Conservation (phyloP, 2,888 invertebrate species). For the Leucania comma region DNA sequence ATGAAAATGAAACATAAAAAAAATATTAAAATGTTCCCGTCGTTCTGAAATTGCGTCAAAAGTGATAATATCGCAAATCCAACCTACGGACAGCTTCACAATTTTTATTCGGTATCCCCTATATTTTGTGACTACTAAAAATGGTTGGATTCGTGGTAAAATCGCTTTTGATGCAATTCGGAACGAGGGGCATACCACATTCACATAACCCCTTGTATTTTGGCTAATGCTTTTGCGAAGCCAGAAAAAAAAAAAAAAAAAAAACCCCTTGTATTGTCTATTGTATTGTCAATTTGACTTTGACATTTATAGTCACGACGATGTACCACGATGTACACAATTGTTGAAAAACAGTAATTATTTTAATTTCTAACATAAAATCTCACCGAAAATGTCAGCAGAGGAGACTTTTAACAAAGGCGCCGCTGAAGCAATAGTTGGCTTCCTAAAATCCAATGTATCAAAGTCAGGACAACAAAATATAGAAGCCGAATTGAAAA, state of each 20-base stretch:
- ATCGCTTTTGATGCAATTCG: too few relatives aligned
- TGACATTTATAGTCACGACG: neutral
- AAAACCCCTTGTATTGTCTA: too few relatives aligned
- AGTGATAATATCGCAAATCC: neutral
- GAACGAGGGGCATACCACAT: too few relatives aligned
- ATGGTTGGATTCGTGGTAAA: too few relatives aligned
- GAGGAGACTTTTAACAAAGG: conserved; percentile 69
- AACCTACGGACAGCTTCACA: too few relatives aligned
- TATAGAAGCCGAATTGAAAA: conserved; percentile 82
- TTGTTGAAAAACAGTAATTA: neutral
- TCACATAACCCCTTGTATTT: too few relatives aligned
- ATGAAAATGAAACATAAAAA: neutral
- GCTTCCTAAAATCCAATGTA: conserved; percentile 82
- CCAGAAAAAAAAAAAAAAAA: too few relatives aligned
- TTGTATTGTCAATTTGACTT: neutral
- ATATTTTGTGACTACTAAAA: too few relatives aligned
- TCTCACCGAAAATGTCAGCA: conserved; percentile 65
- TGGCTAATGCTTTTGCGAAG: too few relatives aligned
- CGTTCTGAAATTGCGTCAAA: too few relatives aligned
- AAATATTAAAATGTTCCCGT: too few relatives aligned
- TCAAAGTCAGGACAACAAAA: conserved; percentile 76
- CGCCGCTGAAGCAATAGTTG: conserved; percentile 74
- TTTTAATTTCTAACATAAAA: neutral
- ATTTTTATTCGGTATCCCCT: too few relatives aligned
- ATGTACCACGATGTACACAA: neutral